phyloP scores from a whole-genome alignment of 2,888 invertebrate genomes.

The Morpho achilles region DNA sequence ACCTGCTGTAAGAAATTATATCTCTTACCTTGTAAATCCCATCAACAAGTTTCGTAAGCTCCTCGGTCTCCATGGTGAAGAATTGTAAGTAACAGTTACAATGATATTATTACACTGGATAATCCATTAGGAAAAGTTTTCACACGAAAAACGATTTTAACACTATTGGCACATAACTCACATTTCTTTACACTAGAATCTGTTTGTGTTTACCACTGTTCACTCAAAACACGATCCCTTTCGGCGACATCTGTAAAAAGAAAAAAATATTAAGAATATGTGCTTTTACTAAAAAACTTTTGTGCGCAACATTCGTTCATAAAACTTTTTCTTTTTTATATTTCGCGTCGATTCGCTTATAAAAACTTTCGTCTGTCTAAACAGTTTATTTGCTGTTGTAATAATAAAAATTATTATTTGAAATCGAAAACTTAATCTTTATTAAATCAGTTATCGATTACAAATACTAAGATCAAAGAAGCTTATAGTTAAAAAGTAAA shows the following conservation, averaged over 20 bases:
- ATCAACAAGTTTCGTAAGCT: conserved; percentile 93
- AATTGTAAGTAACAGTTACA: conserved; percentile 52
- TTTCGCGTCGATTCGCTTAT: background rate
- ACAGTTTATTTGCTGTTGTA: too few relatives aligned
- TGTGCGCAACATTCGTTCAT: background rate
- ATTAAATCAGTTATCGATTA: background rate
- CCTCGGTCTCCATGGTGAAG: conserved; percentile 88
- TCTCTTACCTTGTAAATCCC: conserved; percentile 91
- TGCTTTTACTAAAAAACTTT: conserved; percentile 1
- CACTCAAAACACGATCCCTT: conserved; percentile 54
- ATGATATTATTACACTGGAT: conserved; percentile 58
- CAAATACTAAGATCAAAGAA: background rate
- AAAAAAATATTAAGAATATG: conserved; percentile 37
- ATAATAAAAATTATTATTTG: too few relatives aligned
- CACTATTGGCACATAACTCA: conserved; percentile 67
- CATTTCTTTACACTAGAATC: conserved; percentile 61
- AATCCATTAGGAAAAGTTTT: conserved; percentile 62
- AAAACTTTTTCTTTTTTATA: background rate
- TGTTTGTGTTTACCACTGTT: conserved; percentile 43
- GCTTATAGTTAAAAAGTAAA: background rate
- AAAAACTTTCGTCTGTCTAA: background rate
- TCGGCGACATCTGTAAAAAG: conserved; percentile 73
- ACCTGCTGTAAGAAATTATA: background rate
- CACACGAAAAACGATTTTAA: conserved; percentile 56
- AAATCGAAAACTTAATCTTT: background rate